Conservation (phyloP, 2,888 invertebrate species). For the Bugulina stolonifera region DNA sequence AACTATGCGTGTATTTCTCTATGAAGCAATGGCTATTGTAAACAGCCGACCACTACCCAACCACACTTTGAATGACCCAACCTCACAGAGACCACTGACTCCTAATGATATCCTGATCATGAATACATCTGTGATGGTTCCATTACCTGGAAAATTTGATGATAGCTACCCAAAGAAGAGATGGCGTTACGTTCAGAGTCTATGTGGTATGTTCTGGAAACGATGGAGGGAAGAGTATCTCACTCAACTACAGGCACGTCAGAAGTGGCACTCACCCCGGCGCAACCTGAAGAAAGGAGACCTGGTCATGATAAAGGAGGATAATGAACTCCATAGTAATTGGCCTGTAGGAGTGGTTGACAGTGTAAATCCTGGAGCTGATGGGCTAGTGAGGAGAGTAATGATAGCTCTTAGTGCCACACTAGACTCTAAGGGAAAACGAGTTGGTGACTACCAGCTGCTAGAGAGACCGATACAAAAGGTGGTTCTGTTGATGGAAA, state of each 20-base stretch:
- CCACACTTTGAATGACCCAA: no score
- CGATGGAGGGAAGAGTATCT: background rate
- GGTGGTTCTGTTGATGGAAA: no score
- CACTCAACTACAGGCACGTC: background rate
- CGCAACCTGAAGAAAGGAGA: background rate
- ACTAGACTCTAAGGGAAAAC: slow-evolving; percentile 13
- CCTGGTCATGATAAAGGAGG: background rate
- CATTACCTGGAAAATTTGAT: background rate
- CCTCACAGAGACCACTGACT: no score
- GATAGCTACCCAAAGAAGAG: background rate
- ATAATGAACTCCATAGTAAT: background rate
- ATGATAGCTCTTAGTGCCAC: no score
- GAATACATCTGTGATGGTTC: background rate
- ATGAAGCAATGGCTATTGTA: slow-evolving; percentile 6
- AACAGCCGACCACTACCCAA: no score
- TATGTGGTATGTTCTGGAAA: background rate
- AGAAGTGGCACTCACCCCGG: background rate
- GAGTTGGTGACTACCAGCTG: background rate
- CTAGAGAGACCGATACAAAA: background rate
- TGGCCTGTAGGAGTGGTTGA: background rate
- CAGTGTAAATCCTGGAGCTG: background rate
- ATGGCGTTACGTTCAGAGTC: background rate
- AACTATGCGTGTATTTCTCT: background rate
- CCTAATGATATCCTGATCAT: slow-evolving; percentile 2
- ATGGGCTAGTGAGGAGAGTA: slow-evolving; percentile 11